Evolutionary conservation across 2,113 vertebrate species (phyloP).

Genomic region (Eptesicus fuscus): DNA sequence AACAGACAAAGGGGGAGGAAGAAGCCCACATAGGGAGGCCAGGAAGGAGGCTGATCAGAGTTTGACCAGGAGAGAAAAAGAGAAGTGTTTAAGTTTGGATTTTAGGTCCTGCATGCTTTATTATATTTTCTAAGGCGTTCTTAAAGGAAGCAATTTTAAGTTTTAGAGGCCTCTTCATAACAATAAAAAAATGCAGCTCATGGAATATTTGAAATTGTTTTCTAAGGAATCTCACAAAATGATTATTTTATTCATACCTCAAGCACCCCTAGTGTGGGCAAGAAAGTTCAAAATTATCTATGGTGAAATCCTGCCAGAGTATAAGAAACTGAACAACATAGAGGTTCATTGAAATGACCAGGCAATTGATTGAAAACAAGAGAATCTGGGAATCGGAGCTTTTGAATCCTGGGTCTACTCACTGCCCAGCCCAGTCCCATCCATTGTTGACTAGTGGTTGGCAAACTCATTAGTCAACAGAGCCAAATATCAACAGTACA

Average conservation of each 20-base stretch:
- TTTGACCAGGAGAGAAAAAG: not conserved
- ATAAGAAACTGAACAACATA: not conserved
- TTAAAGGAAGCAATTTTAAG: not conserved
- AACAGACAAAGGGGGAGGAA: not conserved
- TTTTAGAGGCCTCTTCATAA: not conserved
- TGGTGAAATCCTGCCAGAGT: not conserved
- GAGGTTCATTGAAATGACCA: not conserved
- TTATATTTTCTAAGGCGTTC: not conserved
- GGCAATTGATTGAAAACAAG: not conserved
- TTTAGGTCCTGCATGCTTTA: not conserved
- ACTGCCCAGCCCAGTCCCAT: rapidly evolving
- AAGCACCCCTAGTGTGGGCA: not conserved
- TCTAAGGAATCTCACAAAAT: not conserved
- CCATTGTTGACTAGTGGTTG: too few relatives aligned
- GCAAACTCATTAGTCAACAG: too few relatives aligned
- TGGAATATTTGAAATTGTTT: not conserved
- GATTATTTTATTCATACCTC: not conserved
- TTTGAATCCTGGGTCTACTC: not conserved
- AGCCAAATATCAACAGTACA: too few relatives aligned
- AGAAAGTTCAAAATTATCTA: not conserved
- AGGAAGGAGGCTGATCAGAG: too few relatives aligned
- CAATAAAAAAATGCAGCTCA: not conserved
- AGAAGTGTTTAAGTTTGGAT: not conserved
- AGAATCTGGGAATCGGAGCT: not conserved
- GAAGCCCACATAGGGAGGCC: not conserved